These are phyloP conservation scores for Cochlearius cochlearius DNA, from an alignment of 2,113 vertebrate genomes.

Conservation along the genomic window DNA sequence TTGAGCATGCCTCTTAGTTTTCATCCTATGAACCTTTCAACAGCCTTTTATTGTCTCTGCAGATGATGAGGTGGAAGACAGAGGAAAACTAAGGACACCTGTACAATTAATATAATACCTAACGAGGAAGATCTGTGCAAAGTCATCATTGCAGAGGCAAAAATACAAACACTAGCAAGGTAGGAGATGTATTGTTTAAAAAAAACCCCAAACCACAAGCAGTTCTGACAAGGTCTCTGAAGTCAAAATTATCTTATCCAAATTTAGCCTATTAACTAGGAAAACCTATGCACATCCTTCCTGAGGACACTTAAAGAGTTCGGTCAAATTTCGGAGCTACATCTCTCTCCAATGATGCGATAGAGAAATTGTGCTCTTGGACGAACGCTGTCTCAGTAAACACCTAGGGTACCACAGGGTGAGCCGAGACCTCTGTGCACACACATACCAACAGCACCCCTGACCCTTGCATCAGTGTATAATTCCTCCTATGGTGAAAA, in stretches of 20 bases:
- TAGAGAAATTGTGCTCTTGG: neutral
- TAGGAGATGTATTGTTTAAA: neutral
- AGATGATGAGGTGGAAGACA: neutral
- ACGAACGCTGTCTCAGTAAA: neutral
- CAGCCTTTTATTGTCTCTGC: neutral
- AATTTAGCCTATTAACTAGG: neutral
- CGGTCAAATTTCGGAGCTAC: neutral
- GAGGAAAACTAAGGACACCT: neutral
- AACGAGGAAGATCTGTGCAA: neutral
- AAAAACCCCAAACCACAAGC: neutral
- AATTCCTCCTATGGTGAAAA: neutral
- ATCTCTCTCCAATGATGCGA: neutral
- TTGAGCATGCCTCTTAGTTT: neutral
- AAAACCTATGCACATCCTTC: neutral
- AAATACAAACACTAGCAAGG: neutral
- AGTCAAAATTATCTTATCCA: neutral
- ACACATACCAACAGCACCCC: neutral
- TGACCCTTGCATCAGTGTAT: rapidly evolving
- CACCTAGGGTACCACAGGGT: no score
- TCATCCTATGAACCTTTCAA: neutral
- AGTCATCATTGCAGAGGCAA: neutral
- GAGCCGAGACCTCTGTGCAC: neutral
- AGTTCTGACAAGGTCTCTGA: neutral
- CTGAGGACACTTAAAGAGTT: neutral
- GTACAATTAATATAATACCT: neutral